Evolutionary conservation across 1,140 invertebrate species (phyloP).

Genomic region (Brachionus sp.): DNA sequence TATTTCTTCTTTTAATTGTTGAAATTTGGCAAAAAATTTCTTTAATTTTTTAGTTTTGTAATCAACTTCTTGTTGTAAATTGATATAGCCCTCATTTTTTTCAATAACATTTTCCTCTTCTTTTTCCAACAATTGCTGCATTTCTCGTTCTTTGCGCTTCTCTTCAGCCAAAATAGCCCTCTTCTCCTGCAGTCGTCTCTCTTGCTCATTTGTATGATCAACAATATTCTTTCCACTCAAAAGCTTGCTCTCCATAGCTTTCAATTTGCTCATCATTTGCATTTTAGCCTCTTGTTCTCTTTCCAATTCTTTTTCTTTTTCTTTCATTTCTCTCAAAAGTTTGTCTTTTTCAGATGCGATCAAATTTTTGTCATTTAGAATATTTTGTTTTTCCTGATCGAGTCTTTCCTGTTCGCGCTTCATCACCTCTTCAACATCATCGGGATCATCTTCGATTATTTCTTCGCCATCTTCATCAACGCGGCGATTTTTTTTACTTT

Average conservation of each 20-base stretch:
- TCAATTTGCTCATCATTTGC: slow-evolving; percentile 67
- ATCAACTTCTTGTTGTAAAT: slow-evolving; percentile 84
- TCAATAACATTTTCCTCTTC: slow-evolving; percentile 64
- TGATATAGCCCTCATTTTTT: slow-evolving; percentile 69
- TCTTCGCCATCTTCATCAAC: slow-evolving; percentile 45
- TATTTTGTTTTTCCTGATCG: slow-evolving; percentile 62
- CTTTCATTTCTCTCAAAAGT: slow-evolving; percentile 64
- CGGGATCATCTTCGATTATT: slow-evolving; percentile 51
- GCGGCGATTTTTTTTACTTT: slow-evolving; percentile 42
- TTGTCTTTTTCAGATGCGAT: slow-evolving; percentile 64
- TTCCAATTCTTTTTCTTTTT: slow-evolving; percentile 46
- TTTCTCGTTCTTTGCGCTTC: slow-evolving; percentile 58
- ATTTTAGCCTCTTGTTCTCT: slow-evolving; percentile 64
- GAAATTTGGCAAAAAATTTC: slow-evolving; percentile 64
- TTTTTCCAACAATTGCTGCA: slow-evolving; percentile 63
- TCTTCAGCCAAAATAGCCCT: slow-evolving; percentile 55
- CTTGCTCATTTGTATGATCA: slow-evolving; percentile 62
- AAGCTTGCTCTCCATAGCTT: slow-evolving; percentile 39
- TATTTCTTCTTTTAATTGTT: slow-evolving; percentile 68
- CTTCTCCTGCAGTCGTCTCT: slow-evolving; percentile 59
- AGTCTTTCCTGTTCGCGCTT: slow-evolving; percentile 61
- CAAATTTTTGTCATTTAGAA: slow-evolving; percentile 62
- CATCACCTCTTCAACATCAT: slow-evolving; percentile 59
- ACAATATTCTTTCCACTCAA: slow-evolving; percentile 51
- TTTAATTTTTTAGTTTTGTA: slow-evolving; percentile 82